A percentile compares a stretch with the other conserved stretches of the same genome.
Evolutionary conservation across 2,113 vertebrate genomes (phyloP).

Genomic region (Myotis lucifugus): DNA sequence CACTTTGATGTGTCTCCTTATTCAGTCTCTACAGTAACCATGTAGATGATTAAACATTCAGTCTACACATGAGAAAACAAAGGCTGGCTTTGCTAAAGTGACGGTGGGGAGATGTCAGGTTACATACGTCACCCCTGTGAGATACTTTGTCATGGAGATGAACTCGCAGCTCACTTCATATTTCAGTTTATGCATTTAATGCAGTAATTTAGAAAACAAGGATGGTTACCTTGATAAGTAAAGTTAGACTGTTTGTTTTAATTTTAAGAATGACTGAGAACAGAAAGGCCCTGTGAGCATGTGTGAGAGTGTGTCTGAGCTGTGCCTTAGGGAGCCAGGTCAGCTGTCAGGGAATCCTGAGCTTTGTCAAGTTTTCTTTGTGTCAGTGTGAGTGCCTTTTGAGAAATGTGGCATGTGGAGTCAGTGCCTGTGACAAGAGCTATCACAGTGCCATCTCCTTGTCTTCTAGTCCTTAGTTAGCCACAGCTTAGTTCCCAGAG

Average conservation of each 20-base stretch:
- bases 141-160: not conserved
- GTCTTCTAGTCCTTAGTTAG: not conserved
- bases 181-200: not conserved
- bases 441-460: not conserved
- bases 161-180: too few species aligned
- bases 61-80: not conserved
- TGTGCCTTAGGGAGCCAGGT: not conserved
- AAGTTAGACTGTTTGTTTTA: not conserved
- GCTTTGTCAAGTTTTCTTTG: not conserved
- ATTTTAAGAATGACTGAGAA: not conserved
- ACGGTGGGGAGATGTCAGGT: too few species aligned
- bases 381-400: not conserved
- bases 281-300: not conserved
- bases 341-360: not conserved
- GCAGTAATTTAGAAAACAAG: not conserved
- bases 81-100: not conserved
- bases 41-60: not conserved
- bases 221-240: not conserved
- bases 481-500: not conserved
- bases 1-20: not conserved
- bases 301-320: not conserved
- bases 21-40: not conserved
- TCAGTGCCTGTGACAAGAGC: not conserved
- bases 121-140: not conserved
- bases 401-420: not conserved